Percentiles rank a stretch among this genome's conserved stretches.
These are phyloP conservation scores for Eulithis prunata DNA, from an alignment of 2,888 invertebrate genomes.

Conservation along the genomic window DNA sequence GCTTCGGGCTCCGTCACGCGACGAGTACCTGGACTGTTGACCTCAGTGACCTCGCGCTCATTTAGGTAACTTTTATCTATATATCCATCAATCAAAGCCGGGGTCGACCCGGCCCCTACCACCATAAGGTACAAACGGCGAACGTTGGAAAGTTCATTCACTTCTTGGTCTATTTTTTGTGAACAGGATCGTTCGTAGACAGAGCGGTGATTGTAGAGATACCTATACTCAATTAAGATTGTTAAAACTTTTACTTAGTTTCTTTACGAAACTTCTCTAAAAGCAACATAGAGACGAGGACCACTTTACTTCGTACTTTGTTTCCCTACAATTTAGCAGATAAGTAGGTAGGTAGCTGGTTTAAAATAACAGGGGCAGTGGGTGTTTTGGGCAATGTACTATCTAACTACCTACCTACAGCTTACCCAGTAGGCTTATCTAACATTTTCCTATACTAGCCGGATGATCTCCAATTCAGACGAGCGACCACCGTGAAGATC, in stretches of 20 bases:
- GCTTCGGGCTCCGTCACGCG: slow-evolving; percentile 35
- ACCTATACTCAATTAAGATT: not conserved
- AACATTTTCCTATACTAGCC: too few relatives aligned
- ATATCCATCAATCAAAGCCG: slow-evolving; percentile 63
- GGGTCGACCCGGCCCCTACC: slow-evolving; percentile 52
- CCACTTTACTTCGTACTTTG: too few relatives aligned
- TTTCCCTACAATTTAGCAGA: too few relatives aligned
- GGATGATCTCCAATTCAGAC: too few relatives aligned
- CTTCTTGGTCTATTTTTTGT: slow-evolving; percentile 67
- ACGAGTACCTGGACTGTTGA: slow-evolving; percentile 49
- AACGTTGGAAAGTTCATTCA: slow-evolving; percentile 70
- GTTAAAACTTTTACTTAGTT: slow-evolving; percentile 1
- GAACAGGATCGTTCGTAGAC: slow-evolving; percentile 32
- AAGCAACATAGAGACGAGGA: too few relatives aligned
- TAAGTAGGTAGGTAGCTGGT: too few relatives aligned
- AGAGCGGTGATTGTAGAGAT: slow-evolving; percentile 32
- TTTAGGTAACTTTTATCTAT: slow-evolving; percentile 56
- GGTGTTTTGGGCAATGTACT: too few relatives aligned
- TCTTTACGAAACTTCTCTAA: not conserved
- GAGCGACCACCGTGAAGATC: too few relatives aligned
- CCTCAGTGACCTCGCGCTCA: slow-evolving; percentile 54
- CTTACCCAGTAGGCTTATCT: too few relatives aligned
- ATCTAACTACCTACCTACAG: too few relatives aligned
- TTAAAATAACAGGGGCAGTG: too few relatives aligned
- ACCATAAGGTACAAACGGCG: slow-evolving; percentile 51